phyloP scores from a whole-genome alignment of 2,113 vertebrate genomes.

The Bombycilla garrulus region DNA sequence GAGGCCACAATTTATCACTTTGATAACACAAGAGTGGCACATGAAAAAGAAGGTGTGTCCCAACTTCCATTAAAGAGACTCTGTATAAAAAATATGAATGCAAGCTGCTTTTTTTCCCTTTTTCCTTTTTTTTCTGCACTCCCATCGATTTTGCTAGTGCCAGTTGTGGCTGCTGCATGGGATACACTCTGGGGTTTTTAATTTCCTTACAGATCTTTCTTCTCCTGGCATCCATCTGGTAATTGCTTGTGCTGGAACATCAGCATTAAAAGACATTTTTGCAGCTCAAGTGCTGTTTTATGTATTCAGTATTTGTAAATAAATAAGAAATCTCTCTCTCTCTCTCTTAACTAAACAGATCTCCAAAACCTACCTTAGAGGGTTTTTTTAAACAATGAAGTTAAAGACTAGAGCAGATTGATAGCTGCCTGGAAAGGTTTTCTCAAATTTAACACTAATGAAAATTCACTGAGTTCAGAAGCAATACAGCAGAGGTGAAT shows the following conservation, averaged over 20 bases:
- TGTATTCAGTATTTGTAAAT: neutral
- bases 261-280: neutral
- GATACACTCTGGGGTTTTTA: rapidly evolving
- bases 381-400: neutral
- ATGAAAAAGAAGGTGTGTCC: neutral
- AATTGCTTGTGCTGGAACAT: neutral
- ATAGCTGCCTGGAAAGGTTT: neutral
- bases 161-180: neutral
- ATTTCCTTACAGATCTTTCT: neutral
- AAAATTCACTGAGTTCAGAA: neutral
- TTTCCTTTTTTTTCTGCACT: neutral
- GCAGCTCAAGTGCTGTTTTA: neutral
- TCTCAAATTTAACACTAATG: neutral
- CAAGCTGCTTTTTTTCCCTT: neutral
- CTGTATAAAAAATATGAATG: neutral
- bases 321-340: neutral
- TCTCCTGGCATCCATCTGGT: neutral
- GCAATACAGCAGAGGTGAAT: neutral
- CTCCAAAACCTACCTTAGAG: neutral
- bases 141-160: neutral
- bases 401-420: neutral
- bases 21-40: neutral
- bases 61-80: neutral
- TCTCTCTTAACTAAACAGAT: neutral
- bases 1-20: neutral